These are phyloP conservation scores for Eciton burchellii DNA, from an alignment of 1,140 invertebrate genomes.

Conservation along the genomic window DNA sequence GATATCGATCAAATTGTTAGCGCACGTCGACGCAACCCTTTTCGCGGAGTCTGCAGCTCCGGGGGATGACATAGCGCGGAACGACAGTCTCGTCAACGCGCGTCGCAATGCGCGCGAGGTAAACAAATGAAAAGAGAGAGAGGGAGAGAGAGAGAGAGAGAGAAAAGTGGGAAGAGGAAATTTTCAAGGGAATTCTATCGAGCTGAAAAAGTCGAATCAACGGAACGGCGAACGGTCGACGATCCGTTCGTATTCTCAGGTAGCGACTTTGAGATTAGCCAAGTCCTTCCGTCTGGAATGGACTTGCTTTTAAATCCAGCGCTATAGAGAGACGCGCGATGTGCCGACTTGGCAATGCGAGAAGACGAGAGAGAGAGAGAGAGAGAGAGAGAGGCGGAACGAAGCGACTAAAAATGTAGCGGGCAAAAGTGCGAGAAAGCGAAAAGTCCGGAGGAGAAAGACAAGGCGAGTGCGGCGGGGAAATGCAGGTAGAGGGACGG, in stretches of 20 bases:
- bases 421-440: background rate
- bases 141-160: background rate
- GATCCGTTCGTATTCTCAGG: background rate
- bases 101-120: background rate
- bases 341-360: background rate
- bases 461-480: slow-evolving; percentile 10
- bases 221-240: background rate
- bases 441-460: background rate
- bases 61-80: slow-evolving; percentile 25
- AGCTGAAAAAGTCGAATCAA: background rate
- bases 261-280: background rate
- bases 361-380: slow-evolving; percentile 17
- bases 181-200: background rate
- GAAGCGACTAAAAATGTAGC: slow-evolving; percentile 32
- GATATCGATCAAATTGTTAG: slow-evolving; percentile 45
- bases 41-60: slow-evolving; percentile 3
- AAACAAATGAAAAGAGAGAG: background rate
- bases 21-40: slow-evolving; percentile 37
- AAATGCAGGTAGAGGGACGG: slow-evolving; percentile 46
- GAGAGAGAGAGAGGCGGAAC: slow-evolving; percentile 55
- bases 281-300: background rate
- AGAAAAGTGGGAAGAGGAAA: background rate
- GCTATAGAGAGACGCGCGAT: background rate
- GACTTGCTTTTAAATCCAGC: slow-evolving; percentile 47
- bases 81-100: slow-evolving; percentile 15